A percentile compares a stretch with the other conserved stretches of the same genome.
Evolutionary conservation across 35 echinoderm and acorn worm genomes (phyloP).

Genomic region (Chiridota heheva): DNA sequence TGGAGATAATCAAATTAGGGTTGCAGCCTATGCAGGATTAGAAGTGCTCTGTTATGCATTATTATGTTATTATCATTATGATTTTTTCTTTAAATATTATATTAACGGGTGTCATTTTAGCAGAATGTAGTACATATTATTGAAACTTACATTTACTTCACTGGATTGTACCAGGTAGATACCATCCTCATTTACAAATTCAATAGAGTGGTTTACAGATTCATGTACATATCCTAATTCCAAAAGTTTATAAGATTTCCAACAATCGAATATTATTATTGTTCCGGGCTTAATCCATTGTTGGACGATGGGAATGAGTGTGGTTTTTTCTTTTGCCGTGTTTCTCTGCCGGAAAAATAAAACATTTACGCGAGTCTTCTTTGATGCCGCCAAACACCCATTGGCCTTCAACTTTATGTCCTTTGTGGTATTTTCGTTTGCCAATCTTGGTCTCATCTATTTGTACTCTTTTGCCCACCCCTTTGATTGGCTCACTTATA

Average conservation of each 20-base stretch:
- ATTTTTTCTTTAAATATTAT: no score
- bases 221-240: constrained; percentile 27
- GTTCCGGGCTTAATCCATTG: constrained; percentile 30
- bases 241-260: constrained; percentile 44
- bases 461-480: constrained; percentile 15
- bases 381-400: constrained; percentile 65
- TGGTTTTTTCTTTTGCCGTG: constrained; percentile 4
- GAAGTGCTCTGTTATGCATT: no score
- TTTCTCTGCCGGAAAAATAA: constrained; percentile 12
- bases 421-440: constrained; percentile 41
- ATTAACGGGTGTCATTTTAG: no score
- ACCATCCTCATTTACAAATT: constrained; percentile 28
- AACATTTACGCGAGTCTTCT: constrained; percentile 40
- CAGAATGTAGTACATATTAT: no score
- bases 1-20: no score
- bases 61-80: no score
- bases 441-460: constrained; percentile 56
- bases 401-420: constrained; percentile 60
- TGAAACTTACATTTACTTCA: no score
- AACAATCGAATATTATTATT: constrained; percentile 53
- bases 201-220: constrained; percentile 31
- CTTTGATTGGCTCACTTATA: constrained; percentile 25
- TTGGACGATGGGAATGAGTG: constrained; percentile 27
- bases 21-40: no score
- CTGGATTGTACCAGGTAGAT: no score